phyloP scores from a whole-genome alignment of 2,888 invertebrate species.

The Rhogogaster chlorosoma region DNA sequence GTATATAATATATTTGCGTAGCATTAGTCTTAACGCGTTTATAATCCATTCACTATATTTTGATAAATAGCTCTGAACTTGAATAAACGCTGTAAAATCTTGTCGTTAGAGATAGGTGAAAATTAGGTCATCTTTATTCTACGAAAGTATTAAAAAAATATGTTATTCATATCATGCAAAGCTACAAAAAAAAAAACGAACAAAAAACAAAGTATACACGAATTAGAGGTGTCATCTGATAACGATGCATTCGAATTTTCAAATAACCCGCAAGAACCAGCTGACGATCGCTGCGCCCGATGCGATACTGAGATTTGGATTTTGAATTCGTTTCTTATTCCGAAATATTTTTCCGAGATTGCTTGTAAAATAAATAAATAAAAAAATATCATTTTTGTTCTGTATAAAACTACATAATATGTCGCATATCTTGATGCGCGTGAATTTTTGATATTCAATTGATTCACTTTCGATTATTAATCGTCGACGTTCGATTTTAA shows the following conservation, averaged over 20 bases:
- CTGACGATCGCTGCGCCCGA: not conserved
- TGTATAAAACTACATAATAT: not conserved
- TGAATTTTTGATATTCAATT: not conserved
- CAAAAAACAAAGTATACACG: not conserved
- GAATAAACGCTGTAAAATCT: not conserved
- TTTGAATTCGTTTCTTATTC: not conserved
- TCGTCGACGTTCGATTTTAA: not conserved
- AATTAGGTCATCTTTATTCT: not conserved
- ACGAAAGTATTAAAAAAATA: not conserved
- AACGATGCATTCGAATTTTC: constrained; percentile 12
- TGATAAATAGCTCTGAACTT: not conserved
- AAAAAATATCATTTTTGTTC: not conserved
- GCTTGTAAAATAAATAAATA: not conserved
- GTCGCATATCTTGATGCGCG: not conserved
- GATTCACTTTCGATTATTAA: constrained; percentile 15
- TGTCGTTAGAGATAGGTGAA: not conserved
- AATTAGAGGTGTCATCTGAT: not conserved
- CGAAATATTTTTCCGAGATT: not conserved
- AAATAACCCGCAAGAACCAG: not conserved
- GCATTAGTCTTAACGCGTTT: constrained; percentile 24
- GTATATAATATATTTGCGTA: not conserved
- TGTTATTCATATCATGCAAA: not conserved
- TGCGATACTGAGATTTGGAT: not conserved
- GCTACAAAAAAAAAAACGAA: not conserved
- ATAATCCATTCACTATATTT: not conserved